These are phyloP conservation scores for Berghia stephanieae DNA, from an alignment of 1,140 invertebrate genomes.

Conservation along the genomic window DNA sequence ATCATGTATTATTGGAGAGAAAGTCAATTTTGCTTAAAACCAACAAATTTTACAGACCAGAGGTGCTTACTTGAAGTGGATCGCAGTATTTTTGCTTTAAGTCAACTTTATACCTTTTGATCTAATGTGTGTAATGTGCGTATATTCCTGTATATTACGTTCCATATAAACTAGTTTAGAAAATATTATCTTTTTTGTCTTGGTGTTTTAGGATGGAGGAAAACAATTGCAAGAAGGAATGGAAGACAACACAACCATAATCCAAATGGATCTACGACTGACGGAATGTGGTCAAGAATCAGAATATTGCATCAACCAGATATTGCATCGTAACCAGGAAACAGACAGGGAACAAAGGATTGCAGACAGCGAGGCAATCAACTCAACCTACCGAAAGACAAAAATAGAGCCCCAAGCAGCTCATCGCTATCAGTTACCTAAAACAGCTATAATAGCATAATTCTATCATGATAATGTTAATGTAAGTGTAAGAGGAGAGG, in stretches of 20 bases:
- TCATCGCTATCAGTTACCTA: conserved; percentile 48
- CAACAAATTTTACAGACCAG: too few species aligned
- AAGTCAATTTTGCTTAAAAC: too few species aligned
- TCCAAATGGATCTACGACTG: conserved; percentile 63
- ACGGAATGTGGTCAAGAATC: conserved; percentile 67
- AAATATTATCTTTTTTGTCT: neutral
- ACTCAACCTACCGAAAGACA: conserved; percentile 41
- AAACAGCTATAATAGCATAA: conserved; percentile 28
- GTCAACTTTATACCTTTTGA: too few species aligned
- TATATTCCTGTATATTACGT: neutral
- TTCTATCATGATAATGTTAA: too few species aligned
- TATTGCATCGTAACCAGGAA: conserved; percentile 62
- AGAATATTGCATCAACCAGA: conserved; percentile 66
- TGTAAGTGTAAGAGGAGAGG: too few species aligned
- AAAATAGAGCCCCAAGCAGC: conserved; percentile 51
- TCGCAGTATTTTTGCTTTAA: too few species aligned
- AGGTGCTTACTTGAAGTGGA: too few species aligned
- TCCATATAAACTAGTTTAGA: too few species aligned
- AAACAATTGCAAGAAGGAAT: conserved; percentile 66
- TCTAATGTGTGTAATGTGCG: neutral
- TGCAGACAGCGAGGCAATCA: conserved; percentile 35
- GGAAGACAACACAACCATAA: conserved; percentile 64
- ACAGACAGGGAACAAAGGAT: conserved; percentile 51
- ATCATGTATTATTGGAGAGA: too few species aligned
- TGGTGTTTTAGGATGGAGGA: conserved; percentile 61